These are phyloP conservation scores for Drosophila chauvacae DNA, from an alignment of 1,140 invertebrate species.

Conservation along the genomic window DNA sequence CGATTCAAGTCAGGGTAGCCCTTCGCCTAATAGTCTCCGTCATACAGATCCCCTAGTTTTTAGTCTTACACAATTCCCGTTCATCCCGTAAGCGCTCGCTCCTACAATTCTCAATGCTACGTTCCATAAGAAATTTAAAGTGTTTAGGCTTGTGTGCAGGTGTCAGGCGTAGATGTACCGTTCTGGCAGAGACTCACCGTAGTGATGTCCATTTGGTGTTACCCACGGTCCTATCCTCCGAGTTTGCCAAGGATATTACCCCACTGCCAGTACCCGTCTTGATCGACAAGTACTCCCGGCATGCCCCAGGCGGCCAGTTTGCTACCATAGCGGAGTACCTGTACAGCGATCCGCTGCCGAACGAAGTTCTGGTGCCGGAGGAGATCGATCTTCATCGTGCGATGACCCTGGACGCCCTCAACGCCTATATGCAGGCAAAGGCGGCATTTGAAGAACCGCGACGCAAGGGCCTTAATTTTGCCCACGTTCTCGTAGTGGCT, in stretches of 20 bases:
- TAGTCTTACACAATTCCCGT: background rate
- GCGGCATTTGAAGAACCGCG: background rate
- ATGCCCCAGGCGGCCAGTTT: conserved; percentile 9
- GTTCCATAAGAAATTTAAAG: conserved; percentile 48
- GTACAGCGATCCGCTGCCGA: background rate
- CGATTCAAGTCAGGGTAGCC: conserved; percentile 3
- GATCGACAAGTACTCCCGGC: conserved; percentile 16
- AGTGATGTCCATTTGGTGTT: conserved; percentile 28
- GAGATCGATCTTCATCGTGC: conserved; percentile 38
- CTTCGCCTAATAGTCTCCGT: background rate
- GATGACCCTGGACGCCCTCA: conserved; percentile 28
- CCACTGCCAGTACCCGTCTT: conserved; percentile 42
- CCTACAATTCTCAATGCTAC: conserved; percentile 22
- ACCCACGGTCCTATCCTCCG: conserved; percentile 16
- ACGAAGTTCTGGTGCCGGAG: background rate
- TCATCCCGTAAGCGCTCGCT: no score
- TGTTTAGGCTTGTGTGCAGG: conserved; percentile 3
- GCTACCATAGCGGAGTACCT: conserved; percentile 13
- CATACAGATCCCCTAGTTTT: background rate
- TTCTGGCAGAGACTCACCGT: background rate
- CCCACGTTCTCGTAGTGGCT: conserved; percentile 44
- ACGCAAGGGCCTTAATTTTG: background rate
- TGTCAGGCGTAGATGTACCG: background rate
- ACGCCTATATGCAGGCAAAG: conserved; percentile 5
- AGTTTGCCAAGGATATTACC: conserved; percentile 13